Base-by-base conservation (phyloP, 2,113 vertebrate species). In the Cyanoramphus novaezelandiae region DNA sequence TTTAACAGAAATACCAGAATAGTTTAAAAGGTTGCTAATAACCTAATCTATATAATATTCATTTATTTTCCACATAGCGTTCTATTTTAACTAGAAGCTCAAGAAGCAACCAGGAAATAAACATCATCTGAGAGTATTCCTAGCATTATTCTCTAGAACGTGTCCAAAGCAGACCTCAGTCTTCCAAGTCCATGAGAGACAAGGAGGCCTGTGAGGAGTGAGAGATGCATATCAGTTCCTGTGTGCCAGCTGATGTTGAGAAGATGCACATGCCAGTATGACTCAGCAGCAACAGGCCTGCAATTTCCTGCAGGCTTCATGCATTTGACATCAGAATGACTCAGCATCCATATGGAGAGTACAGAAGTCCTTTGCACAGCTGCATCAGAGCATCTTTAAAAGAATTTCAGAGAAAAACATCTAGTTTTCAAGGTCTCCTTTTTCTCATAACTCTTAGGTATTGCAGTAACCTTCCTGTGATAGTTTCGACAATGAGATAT, bases 301-400 rank as follows among this genome's bases (percentile, higher is more conserved):
- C 46, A 37, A 84, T 91, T 95, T 96, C 89, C 92, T 82, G 50
- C 50, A 77, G 74, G 43, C 86, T 91, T 78, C 2, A 3, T 86
- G 60, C 77, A 76, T 71, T 86, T 57, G 72, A 91, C 91, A 92
- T 91, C 83, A 93, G 77, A 89, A 89, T 97, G 96, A 97, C 65
- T 97, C 94, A 95, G n/a, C 62, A 76, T 52, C 77, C 81, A 64
- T 44, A 57, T 3, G 6, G 55, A 84, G 21, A 47, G 39, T 7
- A 0, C 0, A 86, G 60, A 33, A 91, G 8, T 43, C 33, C 52
- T 93, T 88, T 71, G 39, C 63, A 70, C 21, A 41, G 70, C 31
- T 27, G 8, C 37, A 92, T 23, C n/a, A 63, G 60, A 75, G 20
- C 21, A 92, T 35, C 50, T 89, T 49, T 52, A 55, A 68, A 93